These are phyloP conservation scores for Portunus trituberculatus DNA, from an alignment of 1,140 invertebrate genomes.

Conservation along the genomic window DNA sequence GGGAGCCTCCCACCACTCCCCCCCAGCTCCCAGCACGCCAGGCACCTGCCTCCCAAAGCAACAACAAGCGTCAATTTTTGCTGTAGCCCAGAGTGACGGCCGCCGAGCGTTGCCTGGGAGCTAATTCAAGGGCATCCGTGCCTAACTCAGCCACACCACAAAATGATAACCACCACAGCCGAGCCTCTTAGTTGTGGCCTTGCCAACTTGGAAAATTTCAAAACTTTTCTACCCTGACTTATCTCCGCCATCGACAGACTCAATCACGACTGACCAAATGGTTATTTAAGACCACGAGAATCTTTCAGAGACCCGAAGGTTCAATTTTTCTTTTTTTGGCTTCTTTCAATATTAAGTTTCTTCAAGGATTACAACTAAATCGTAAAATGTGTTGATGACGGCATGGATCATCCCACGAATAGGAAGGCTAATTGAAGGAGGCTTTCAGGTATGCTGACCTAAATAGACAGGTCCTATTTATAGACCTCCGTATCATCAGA, in stretches of 20 bases:
- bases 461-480: too few species aligned
- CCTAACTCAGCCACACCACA: constrained; percentile 6
- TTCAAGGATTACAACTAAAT: not conserved
- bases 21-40: not conserved
- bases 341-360: constrained; percentile 24
- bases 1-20: not conserved
- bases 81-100: not conserved
- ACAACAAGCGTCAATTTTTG: not conserved
- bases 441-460: too few species aligned
- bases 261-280: constrained; percentile 21
- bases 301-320: not conserved
- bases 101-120: not conserved
- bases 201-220: not conserved
- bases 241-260: not conserved
- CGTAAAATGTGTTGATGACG: too few species aligned
- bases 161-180: not conserved
- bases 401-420: too few species aligned
- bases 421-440: too few species aligned
- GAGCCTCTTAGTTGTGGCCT: not conserved
- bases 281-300: not conserved
- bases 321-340: not conserved
- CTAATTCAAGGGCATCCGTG: not conserved
- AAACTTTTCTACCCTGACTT: not conserved
- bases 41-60: not conserved
- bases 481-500: not conserved